phyloP scores from a whole-genome alignment of 1,140 invertebrate genomes.

The Bombus superbus region DNA sequence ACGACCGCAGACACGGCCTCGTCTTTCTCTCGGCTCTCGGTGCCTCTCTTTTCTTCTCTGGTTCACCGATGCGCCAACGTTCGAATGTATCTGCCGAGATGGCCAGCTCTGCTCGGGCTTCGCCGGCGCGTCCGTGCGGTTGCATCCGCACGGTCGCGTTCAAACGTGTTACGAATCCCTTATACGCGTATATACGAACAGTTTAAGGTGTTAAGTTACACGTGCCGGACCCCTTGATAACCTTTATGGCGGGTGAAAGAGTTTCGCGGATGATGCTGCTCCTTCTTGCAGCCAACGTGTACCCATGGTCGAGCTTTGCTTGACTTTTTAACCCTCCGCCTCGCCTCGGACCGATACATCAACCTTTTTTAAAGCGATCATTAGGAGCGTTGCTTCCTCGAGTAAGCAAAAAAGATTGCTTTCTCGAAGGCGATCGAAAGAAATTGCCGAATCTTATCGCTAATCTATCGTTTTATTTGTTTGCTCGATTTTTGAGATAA shows the following conservation, averaged over 20 bases:
- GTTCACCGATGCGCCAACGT: background rate
- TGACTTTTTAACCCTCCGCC: background rate
- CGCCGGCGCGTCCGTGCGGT: conserved; percentile 8
- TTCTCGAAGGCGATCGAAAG: background rate
- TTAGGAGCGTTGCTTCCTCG: background rate
- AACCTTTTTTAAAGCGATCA: background rate
- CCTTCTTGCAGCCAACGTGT: background rate
- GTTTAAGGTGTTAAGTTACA: conserved; percentile 56
- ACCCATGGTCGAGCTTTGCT: background rate
- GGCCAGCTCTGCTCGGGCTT: conserved; percentile 19
- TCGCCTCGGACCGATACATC: background rate
- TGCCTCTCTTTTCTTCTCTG: background rate
- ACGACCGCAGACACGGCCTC: conserved; percentile 66
- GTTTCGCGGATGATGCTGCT: background rate
- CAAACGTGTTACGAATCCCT: conserved; percentile 30
- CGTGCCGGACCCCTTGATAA: conserved; percentile 29
- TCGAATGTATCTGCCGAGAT: conserved; percentile 25
- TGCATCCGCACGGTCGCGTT: conserved; percentile 21
- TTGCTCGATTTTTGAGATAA: no score
- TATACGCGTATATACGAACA: conserved; percentile 20
- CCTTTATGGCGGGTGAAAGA: conserved; percentile 27
- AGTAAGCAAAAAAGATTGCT: background rate
- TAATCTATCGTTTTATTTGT: background rate
- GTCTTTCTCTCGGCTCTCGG: conserved; percentile 57
- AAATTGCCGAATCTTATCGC: background rate